Conservation (phyloP, 2,113 vertebrate species). For the Macquaria ambigua region DNA sequence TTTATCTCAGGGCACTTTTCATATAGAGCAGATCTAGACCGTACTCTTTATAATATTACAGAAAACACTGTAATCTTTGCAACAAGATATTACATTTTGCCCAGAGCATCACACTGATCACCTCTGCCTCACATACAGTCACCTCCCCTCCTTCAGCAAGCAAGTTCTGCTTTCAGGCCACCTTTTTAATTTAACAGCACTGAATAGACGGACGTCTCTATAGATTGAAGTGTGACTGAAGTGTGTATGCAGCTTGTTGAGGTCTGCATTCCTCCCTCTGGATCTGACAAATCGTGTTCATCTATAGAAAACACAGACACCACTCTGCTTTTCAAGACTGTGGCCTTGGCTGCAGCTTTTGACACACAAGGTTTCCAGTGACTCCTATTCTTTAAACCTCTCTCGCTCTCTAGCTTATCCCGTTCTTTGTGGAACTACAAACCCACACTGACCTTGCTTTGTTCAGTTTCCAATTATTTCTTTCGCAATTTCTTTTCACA, state of each 20-base stretch:
- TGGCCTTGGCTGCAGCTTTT: constrained; percentile 60
- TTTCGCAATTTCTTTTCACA: neutral
- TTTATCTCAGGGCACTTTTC: too few relatives aligned
- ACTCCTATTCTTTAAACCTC: neutral
- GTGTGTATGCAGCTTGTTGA: constrained; percentile 25
- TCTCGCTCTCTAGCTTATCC: neutral
- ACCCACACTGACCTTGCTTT: constrained; percentile 6
- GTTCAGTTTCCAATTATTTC: constrained; percentile 4
- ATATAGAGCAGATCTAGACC: too few relatives aligned
- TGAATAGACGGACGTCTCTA: constrained; percentile 39
- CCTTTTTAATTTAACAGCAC: constrained; percentile 55
- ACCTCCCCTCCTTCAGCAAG: neutral
- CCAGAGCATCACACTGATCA: neutral
- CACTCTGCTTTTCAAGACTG: constrained; percentile 30
- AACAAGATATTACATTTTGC: neutral
- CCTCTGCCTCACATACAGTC: constrained; percentile 12
- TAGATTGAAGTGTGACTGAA: constrained; percentile 37
- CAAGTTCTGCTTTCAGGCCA: constrained; percentile 12
- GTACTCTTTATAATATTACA: neutral
- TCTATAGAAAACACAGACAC: constrained; percentile 41
- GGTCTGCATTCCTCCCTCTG: constrained; percentile 25
- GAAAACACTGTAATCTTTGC: neutral
- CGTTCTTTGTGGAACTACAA: neutral
- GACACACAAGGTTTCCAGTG: neutral
- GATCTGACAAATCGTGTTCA: constrained; percentile 15